Conservation (phyloP, 2,113 vertebrate species). For the Potamarius usumacintae region DNA sequence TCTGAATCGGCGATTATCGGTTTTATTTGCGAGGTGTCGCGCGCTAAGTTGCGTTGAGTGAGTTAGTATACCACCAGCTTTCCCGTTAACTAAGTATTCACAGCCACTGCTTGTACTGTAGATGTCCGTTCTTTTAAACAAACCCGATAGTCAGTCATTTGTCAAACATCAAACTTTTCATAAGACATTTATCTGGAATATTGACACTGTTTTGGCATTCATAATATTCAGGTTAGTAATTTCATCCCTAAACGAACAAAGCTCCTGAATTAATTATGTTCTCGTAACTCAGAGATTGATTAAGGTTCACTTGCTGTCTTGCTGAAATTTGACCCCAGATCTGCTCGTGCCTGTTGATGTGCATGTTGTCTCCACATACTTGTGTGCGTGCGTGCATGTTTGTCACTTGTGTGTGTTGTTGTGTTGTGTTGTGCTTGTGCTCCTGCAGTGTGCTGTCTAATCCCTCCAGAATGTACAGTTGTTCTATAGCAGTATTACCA, state of each 20-base stretch:
- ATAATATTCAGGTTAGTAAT: background rate
- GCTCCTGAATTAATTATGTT: background rate
- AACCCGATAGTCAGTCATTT: background rate
- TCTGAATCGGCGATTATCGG: background rate
- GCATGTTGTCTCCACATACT: slow-evolving; percentile 15
- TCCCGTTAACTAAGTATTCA: background rate
- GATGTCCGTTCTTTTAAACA: background rate
- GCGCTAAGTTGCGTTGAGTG: background rate
- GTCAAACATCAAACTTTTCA: background rate
- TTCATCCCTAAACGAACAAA: background rate
- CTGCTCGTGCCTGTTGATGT: slow-evolving; percentile 27
- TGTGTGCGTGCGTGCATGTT: slow-evolving; percentile 27
- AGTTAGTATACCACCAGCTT: slow-evolving; percentile 15
- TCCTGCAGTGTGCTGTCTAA: slow-evolving; percentile 25
- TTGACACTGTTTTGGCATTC: background rate
- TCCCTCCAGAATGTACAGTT: slow-evolving; percentile 26
- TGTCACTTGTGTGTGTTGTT: background rate
- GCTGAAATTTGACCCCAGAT: slow-evolving; percentile 36
- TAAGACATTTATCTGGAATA: background rate
- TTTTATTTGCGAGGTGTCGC: background rate
- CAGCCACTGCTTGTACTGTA: background rate
- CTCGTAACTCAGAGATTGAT: background rate
- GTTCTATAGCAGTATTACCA: background rate
- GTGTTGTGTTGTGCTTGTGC: slow-evolving; percentile 29
- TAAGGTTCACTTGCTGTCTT: slow-evolving; percentile 28